These are phyloP conservation scores for Orthonychiurus folsomi DNA, from an alignment of 2,888 invertebrate species.

Conservation along the genomic window DNA sequence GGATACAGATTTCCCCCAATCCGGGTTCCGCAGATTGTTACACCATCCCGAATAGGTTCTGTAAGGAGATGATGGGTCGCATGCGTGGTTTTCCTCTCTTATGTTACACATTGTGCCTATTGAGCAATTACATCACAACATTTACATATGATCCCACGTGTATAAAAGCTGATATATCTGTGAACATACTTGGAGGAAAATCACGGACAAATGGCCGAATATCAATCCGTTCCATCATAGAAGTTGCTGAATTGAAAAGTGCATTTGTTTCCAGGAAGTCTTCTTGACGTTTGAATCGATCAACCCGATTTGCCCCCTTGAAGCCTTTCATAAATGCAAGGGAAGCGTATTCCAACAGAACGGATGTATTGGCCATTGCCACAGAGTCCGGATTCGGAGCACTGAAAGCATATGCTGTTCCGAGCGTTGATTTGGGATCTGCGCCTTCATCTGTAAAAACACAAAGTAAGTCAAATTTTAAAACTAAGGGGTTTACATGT, in stretches of 20 bases:
- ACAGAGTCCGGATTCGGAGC: constrained; percentile 78
- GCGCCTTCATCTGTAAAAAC: constrained; percentile 56
- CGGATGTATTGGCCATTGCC: constrained; percentile 71
- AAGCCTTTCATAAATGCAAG: constrained; percentile 70
- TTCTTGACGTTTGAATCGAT: constrained; percentile 19
- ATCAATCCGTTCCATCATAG: constrained; percentile 14
- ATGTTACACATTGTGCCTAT: constrained; percentile 61
- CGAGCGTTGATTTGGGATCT: constrained; percentile 75
- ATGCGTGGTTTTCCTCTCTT: constrained; percentile 59
- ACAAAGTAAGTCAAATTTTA: too few species aligned
- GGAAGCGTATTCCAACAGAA: constrained; percentile 76
- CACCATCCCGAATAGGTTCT: constrained; percentile 54
- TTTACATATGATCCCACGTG: too few species aligned
- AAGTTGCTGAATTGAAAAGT: background rate
- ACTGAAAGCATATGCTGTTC: constrained; percentile 80
- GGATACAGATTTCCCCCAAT: constrained; percentile 71
- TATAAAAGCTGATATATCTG: background rate
- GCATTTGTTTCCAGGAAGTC: constrained; percentile 5
- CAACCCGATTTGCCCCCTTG: background rate
- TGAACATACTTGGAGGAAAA: background rate
- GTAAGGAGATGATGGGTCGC: constrained; percentile 50
- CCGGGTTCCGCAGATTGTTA: constrained; percentile 75
- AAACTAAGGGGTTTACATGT: constrained; percentile 4
- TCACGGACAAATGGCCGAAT: constrained; percentile 17
- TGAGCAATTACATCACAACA: background rate